These are phyloP conservation scores for Orchesellides sinensis DNA, from an alignment of 2,888 invertebrate genomes.

Conservation along the genomic window DNA sequence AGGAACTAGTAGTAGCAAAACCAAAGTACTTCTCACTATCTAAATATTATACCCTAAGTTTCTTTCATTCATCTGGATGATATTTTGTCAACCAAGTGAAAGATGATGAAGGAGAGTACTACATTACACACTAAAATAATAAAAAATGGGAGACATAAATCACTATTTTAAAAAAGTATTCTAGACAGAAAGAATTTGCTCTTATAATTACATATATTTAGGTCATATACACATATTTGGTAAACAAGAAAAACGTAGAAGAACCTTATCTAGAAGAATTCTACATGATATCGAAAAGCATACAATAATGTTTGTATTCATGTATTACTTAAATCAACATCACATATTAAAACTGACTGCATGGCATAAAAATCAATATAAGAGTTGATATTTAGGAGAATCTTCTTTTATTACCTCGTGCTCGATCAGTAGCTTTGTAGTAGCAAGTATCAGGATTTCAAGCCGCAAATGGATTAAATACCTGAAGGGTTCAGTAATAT, in stretches of 20 bases:
- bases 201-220: background rate
- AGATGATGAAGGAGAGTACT: background rate
- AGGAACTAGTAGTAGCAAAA: too few relatives aligned
- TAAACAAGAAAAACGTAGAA: background rate
- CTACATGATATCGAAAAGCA: slow-evolving; percentile 26
- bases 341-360: background rate
- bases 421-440: too few relatives aligned
- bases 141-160: slow-evolving; percentile 4
- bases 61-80: slow-evolving; percentile 36
- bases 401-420: background rate
- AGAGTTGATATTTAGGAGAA: background rate
- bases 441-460: background rate
- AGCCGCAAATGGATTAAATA: background rate
- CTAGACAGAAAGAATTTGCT: slow-evolving; percentile 15
- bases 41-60: slow-evolving; percentile 38
- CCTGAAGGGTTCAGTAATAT: background rate
- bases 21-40: too few relatives aligned
- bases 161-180: slow-evolving; percentile 45
- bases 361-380: background rate
- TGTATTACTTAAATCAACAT: background rate
- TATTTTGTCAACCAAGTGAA: too few relatives aligned
- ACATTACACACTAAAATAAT: background rate
- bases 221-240: background rate
- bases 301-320: background rate
- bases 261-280: background rate